Percentiles rank a stretch among this genome's conserved stretches.
Conservation (phyloP, 2,113 vertebrate species). For the Rhodinocichla rosea region DNA sequence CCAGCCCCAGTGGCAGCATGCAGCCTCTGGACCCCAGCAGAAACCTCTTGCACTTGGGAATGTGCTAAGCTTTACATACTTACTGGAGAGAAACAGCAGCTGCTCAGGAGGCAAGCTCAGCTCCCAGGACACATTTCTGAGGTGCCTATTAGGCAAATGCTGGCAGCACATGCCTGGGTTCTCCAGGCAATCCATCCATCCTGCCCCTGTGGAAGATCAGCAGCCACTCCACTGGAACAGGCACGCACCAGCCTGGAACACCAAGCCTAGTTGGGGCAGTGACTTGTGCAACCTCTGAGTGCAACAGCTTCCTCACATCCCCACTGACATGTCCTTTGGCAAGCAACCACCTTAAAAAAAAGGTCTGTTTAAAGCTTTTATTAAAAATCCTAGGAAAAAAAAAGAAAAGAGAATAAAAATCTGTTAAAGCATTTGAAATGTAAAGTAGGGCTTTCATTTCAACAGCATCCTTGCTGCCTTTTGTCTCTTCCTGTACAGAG, state of each 20-base stretch:
- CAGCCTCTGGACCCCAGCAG: neutral
- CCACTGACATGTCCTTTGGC: neutral
- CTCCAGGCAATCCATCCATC: neutral
- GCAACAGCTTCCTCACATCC: neutral
- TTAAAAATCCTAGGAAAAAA: neutral
- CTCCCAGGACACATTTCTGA: neutral
- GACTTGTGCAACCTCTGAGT: neutral
- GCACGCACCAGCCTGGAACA: neutral
- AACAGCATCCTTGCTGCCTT: slow-evolving; percentile 21
- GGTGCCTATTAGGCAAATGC: neutral
- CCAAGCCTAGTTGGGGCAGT: neutral
- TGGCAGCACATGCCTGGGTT: neutral
- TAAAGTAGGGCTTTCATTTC: slow-evolving; percentile 47
- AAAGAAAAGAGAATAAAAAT: neutral
- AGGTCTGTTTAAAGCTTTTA: neutral
- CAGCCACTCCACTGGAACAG: neutral
- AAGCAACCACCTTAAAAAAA: neutral
- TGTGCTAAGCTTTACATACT: neutral
- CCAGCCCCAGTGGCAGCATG: neutral
- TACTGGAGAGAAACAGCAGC: slow-evolving; percentile 6
- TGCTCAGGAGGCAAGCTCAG: neutral
- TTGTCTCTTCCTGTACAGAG: slow-evolving; percentile 32
- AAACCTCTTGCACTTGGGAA: neutral
- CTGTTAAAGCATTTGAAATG: slow-evolving; percentile 46
- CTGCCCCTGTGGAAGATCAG: neutral